Base-by-base conservation (phyloP, 2,113 vertebrate species). In the Amphiprion ocellaris region DNA sequence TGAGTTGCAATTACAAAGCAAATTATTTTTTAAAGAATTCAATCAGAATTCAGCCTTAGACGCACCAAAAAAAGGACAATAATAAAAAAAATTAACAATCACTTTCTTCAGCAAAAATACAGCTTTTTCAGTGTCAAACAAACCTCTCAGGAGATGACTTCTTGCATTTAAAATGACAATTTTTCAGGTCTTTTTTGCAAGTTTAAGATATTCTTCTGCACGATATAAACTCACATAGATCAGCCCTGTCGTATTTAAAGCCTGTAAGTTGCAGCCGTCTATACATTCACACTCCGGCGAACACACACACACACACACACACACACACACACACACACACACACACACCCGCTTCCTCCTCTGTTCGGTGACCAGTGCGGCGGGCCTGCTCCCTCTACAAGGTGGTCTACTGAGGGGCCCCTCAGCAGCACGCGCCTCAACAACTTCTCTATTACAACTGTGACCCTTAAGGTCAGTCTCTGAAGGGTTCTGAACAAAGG, bases 401-500 rank as follows among this genome's bases (percentile, higher is more conserved):
- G 93, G 93, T 93, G 93, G 94, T 94, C 93, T 64, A 47, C 19
- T 28, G 68, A 86, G 91, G 94, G 94, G 92, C 92, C 94, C 90
- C 93, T 86, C 83, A 2, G 82, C 92, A 86, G 94, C 97, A 96
- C 96, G 96, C 87, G 97, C 95, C 95, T 87, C 93, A 88, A 96
- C 96, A 96, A 96, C 95, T 96, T 96, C 95, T 97, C 95, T 93
- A 95, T 96, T 97, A 96, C 95, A 94, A 84, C 89, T 89, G 89
- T 94, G 95, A 95, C 96, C 96, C 94, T 86, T 55, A 82, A 94
- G 96, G 96, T 96, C 96, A 95, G 90, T 79, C 94, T 95, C 94
- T 95, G 95, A 96, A 96, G 96, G 94, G 93, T 91, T 92, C 75
- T 55, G 95, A 97, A 97, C 96, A 97, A 97, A 97, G 95, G 96